Conservation (phyloP, 53 echinoderm and acorn worm species). For the Arbacia lixula region DNA sequence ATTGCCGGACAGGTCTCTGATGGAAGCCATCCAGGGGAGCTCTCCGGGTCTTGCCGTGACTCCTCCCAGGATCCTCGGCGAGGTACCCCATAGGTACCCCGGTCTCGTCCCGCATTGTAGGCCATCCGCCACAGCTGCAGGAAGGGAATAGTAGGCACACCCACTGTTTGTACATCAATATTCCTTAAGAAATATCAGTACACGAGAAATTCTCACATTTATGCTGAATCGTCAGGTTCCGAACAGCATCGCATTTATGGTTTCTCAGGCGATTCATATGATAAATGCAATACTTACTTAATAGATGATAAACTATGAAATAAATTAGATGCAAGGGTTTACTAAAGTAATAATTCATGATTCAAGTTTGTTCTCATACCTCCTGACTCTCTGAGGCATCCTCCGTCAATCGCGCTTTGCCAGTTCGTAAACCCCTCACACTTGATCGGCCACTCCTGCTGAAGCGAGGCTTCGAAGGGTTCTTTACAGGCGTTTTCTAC, state of each 20-base stretch:
- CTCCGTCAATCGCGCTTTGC: background rate
- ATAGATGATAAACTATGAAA: no score
- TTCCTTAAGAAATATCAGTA: no score
- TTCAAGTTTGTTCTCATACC: no score
- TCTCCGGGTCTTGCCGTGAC: background rate
- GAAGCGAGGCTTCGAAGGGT: background rate
- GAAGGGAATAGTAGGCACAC: no score
- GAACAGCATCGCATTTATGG: no score
- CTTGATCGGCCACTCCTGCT: background rate
- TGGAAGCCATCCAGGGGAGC: slow-evolving; percentile 10
- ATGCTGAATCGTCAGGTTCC: no score
- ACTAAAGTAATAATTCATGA: no score
- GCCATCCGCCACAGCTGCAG: background rate
- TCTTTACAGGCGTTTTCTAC: background rate
- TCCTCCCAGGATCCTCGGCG: background rate
- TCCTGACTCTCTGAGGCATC: background rate
- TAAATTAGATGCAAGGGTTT: no score
- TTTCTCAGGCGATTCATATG: no score
- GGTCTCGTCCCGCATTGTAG: background rate
- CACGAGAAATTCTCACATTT: no score
- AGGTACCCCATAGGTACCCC: background rate
- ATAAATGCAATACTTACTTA: no score
- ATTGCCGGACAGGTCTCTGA: background rate
- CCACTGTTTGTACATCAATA: no score
- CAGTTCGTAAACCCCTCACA: background rate